A percentile compares a stretch with the other conserved stretches of the same genome.
phyloP scores from a whole-genome alignment of 2,888 invertebrate species.

The Melanophora roralis region DNA sequence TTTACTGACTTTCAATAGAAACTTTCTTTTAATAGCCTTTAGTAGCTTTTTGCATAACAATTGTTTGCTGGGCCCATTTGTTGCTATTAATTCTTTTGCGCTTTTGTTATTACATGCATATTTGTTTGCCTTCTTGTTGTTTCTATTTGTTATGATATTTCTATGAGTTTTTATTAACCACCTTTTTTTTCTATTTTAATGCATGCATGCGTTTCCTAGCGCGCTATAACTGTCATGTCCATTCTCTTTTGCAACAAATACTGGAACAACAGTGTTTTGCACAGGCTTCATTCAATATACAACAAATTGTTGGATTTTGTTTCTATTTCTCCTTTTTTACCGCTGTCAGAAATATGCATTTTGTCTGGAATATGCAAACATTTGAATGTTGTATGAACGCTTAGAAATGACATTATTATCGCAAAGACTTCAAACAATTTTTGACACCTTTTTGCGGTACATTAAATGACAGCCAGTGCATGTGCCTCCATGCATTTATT shows the following conservation, averaged over 20 bases:
- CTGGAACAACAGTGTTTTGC: background rate
- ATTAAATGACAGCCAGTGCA: constrained; percentile 56
- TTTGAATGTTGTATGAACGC: no score
- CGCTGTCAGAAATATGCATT: constrained; percentile 58
- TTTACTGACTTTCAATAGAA: no score
- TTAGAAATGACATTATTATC: constrained; percentile 63
- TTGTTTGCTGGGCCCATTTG: background rate
- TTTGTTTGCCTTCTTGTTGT: constrained; percentile 57
- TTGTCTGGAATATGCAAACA: constrained; percentile 41
- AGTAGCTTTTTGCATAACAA: constrained; percentile 22
- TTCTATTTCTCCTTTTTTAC: constrained; percentile 43
- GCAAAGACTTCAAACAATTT: constrained; percentile 64
- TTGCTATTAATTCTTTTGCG: background rate
- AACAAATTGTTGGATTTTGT: constrained; percentile 47
- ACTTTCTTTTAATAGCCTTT: no score
- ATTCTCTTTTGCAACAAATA: constrained; percentile 68
- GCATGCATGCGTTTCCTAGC: constrained; percentile 60
- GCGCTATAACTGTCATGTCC: constrained; percentile 73
- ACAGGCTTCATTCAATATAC: constrained; percentile 4
- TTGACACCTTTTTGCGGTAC: constrained; percentile 64
- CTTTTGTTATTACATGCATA: constrained; percentile 37
- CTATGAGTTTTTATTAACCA: background rate
- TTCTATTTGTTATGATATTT: constrained; percentile 61
- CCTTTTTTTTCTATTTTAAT: background rate
- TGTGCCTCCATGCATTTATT: constrained; percentile 1